phyloP scores from a whole-genome alignment of 2,797 vertebrate species.

The Notoglanidium macrostoma region DNA sequence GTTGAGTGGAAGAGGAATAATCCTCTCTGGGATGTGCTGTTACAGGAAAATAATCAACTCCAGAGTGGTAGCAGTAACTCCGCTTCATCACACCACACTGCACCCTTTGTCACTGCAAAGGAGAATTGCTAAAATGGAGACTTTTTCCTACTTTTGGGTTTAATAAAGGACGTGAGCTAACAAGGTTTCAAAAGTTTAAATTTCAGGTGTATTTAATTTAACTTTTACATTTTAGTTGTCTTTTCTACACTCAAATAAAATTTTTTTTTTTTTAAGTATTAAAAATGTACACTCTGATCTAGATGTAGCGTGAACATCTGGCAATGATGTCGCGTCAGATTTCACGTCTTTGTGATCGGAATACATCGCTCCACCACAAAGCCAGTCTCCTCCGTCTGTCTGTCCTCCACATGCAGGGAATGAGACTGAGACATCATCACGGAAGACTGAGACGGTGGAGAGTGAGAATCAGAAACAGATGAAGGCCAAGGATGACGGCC shows the following conservation, averaged over 20 bases:
- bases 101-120: neutral
- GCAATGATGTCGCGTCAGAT: neutral
- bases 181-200: neutral
- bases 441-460: neutral
- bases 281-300: neutral
- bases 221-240: neutral
- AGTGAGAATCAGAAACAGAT: conserved; percentile 21
- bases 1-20: neutral
- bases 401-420: neutral
- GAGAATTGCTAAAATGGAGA: neutral
- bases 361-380: neutral
- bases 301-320: conserved; percentile 2
- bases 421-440: neutral
- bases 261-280: neutral
- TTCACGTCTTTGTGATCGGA: neutral
- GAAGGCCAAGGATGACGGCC: neutral
- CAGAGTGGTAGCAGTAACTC: neutral
- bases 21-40: neutral
- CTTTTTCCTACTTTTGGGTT: neutral
- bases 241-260: neutral
- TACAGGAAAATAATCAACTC: neutral
- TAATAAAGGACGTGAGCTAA: neutral
- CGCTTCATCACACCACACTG: neutral
- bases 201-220: neutral
- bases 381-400: neutral